Evolutionary conservation across 2,797 vertebrate genomes (phyloP).

Genomic region (Manis javanica): DNA sequence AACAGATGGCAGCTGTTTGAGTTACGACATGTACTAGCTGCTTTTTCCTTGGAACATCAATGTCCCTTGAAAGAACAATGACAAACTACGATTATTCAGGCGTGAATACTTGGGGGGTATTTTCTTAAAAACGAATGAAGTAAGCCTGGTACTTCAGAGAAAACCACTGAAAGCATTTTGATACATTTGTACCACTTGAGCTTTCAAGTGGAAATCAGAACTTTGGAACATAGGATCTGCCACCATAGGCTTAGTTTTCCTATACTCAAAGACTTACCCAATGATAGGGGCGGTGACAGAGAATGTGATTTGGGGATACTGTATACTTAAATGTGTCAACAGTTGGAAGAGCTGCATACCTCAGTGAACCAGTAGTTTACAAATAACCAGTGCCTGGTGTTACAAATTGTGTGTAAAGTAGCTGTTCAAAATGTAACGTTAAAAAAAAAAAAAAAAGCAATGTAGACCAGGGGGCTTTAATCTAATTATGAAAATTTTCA

Average conservation of each 20-base stretch:
- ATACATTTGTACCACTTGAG: too few species aligned
- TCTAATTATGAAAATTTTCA: neutral
- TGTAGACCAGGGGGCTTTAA: neutral
- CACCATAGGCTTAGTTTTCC: neutral
- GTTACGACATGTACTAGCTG: neutral
- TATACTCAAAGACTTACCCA: neutral
- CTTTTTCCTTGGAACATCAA: too few species aligned
- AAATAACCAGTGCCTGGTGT: neutral
- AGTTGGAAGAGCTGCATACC: neutral
- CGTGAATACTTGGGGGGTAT: neutral
- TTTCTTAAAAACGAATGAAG: neutral
- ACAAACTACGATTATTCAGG: neutral
- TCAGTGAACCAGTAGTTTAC: neutral
- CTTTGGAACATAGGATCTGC: neutral
- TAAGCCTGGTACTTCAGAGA: neutral
- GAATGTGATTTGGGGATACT: neutral
- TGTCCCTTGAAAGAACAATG: neutral
- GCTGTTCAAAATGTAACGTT: neutral
- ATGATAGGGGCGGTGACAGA: neutral
- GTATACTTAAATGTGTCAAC: neutral
- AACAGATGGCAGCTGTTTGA: neutral
- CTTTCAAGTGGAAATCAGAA: neutral
- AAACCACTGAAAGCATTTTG: neutral
- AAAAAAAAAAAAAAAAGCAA: neutral
- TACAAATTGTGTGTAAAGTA: neutral